These are phyloP conservation scores for Alentia gelatinosa DNA, from an alignment of 2,888 invertebrate species.

Conservation along the genomic window DNA sequence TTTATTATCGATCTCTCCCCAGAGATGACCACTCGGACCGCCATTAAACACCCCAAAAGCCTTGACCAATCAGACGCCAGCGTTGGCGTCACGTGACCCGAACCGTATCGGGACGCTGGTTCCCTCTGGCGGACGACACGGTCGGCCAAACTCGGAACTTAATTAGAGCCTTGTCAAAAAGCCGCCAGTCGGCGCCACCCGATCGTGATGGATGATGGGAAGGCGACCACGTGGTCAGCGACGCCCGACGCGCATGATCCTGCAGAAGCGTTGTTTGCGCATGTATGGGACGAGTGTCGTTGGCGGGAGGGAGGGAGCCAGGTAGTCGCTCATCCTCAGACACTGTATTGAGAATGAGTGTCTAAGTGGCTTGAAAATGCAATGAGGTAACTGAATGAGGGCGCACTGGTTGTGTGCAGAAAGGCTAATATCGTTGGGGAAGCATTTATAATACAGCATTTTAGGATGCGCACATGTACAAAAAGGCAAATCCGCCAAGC, in stretches of 20 bases:
- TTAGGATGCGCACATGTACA: too few species aligned
- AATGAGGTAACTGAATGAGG: too few species aligned
- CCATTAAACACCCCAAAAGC: background rate
- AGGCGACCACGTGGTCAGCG: background rate
- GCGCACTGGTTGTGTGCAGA: too few species aligned
- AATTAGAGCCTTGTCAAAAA: constrained; percentile 33
- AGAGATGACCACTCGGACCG: background rate
- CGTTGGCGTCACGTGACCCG: background rate
- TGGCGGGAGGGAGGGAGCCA: background rate
- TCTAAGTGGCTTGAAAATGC: too few species aligned
- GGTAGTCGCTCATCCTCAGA: background rate
- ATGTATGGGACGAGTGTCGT: background rate
- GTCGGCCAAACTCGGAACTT: background rate
- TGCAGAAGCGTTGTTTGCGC: background rate
- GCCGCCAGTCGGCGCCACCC: background rate
- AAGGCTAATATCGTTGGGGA: too few species aligned
- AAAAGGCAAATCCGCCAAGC: too few species aligned
- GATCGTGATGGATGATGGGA: constrained; percentile 40
- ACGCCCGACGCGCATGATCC: background rate
- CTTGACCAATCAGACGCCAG: background rate
- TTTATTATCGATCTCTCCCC: constrained; percentile 24
- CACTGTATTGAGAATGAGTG: too few species aligned
- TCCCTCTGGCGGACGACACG: background rate
- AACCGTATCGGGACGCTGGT: background rate
- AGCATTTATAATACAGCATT: too few species aligned